phyloP scores from a whole-genome alignment of 2,888 invertebrate genomes.

The Scrobipalpa costella region DNA sequence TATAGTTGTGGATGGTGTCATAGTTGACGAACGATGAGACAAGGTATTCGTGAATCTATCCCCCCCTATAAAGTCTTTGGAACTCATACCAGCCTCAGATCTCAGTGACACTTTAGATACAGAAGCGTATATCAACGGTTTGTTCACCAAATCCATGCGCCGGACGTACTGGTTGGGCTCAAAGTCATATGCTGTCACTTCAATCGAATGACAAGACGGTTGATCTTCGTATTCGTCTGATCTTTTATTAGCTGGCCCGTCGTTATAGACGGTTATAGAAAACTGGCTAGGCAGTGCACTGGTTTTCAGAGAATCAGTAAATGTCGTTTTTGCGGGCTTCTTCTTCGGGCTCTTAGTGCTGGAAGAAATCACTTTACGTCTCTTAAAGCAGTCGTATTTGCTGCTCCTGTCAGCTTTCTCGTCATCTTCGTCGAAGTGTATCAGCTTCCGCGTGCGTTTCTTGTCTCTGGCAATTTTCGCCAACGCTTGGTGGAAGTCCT shows the following conservation, averaged over 20 bases:
- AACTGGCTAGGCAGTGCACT: not conserved
- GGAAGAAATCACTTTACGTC: conserved; percentile 43
- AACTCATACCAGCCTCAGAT: not conserved
- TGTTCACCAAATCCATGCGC: not conserved
- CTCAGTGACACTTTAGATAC: not conserved
- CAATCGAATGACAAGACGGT: conserved; percentile 46
- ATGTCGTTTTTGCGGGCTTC: not conserved
- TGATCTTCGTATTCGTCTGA: not conserved
- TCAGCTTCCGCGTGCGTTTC: conserved; percentile 29
- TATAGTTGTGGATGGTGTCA: not conserved
- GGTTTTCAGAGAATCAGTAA: not conserved
- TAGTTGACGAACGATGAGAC: not conserved
- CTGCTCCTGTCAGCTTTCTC: not conserved
- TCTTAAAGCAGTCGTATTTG: conserved; percentile 40
- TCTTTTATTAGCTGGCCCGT: not conserved
- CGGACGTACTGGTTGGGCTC: conserved; percentile 31
- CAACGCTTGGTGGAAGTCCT: conserved; percentile 57
- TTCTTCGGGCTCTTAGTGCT: conserved; percentile 24
- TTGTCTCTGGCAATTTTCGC: conserved; percentile 57
- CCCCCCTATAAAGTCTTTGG: not conserved
- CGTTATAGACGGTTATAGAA: not conserved
- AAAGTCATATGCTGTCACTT: conserved; percentile 50
- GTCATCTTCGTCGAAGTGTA: conserved; percentile 17
- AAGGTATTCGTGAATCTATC: not conserved
- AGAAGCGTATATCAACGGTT: not conserved